Conservation (phyloP, 2,113 vertebrate species). For the Ciconia stormi region DNA sequence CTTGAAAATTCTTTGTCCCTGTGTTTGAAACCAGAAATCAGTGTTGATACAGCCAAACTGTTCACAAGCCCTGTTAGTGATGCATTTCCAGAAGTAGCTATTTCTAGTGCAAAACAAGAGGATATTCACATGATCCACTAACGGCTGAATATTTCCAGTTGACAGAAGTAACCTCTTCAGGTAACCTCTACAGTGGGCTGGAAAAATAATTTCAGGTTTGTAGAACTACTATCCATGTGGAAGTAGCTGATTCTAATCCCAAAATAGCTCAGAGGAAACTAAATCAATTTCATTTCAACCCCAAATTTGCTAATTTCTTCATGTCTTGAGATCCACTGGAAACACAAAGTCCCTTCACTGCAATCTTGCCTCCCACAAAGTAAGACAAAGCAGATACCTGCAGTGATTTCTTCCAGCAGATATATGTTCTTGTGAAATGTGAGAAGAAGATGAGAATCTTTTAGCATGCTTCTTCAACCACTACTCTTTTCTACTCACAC, state of each 20-base stretch:
- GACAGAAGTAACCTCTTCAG: background rate
- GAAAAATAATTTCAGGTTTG: background rate
- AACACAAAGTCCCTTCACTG: background rate
- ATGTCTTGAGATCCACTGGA: background rate
- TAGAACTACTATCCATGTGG: background rate
- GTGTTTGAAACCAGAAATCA: background rate
- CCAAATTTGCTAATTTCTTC: background rate
- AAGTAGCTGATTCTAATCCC: background rate
- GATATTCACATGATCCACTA: background rate
- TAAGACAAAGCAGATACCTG: background rate
- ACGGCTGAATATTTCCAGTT: background rate
- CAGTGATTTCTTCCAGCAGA: background rate
- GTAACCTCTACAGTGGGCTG: background rate
- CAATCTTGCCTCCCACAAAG: background rate
- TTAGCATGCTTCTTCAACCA: background rate
- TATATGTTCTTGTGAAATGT: background rate
- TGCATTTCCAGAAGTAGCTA: background rate
- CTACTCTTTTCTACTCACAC: background rate
- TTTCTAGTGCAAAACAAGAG: background rate
- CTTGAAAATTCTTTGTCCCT: background rate
- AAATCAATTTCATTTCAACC: background rate
- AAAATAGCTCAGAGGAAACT: background rate
- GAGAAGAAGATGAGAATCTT: background rate
- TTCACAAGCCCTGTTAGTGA: background rate
- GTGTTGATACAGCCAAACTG: background rate